Conservation (phyloP, 2,888 invertebrate species). For the Tiliacea aurago region DNA sequence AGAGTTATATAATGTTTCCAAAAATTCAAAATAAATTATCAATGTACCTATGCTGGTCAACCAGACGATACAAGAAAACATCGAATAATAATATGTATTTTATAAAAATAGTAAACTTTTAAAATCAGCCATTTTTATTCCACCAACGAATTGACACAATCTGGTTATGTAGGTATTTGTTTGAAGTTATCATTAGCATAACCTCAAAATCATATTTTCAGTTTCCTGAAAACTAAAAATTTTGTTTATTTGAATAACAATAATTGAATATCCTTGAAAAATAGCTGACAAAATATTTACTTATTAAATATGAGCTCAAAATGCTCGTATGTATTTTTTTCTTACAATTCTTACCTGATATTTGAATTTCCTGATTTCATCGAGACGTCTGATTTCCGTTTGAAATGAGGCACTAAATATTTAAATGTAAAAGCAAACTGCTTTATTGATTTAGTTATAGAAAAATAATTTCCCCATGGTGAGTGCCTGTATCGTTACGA, state of each 20-base stretch:
- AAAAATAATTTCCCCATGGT: not conserved
- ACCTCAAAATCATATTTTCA: not conserved
- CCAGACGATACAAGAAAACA: too few species aligned
- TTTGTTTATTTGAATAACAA: conserved; percentile 30
- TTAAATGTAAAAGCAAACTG: not conserved
- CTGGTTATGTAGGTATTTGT: not conserved
- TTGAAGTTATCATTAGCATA: conserved; percentile 12
- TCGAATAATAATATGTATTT: too few species aligned
- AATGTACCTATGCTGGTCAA: too few species aligned
- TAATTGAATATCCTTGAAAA: conserved; percentile 22
- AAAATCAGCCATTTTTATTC: not conserved
- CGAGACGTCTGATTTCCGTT: not conserved
- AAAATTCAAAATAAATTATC: too few species aligned
- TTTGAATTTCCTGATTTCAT: conserved; percentile 26
- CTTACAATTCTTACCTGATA: not conserved
- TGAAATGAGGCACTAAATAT: conserved; percentile 5
- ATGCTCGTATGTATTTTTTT: conserved; percentile 13
- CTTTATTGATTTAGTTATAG: not conserved
- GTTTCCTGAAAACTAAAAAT: conserved; percentile 21
- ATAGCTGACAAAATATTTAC: conserved; percentile 29
- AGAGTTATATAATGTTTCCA: too few species aligned
- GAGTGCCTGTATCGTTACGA: not conserved
- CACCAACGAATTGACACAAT: not conserved
- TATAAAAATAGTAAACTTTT: too few species aligned
- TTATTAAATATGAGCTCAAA: conserved; percentile 9